These are phyloP conservation scores for Paracentrotus lividus DNA, from an alignment of 53 echinoderm and acorn worm genomes.

Conservation along the genomic window DNA sequence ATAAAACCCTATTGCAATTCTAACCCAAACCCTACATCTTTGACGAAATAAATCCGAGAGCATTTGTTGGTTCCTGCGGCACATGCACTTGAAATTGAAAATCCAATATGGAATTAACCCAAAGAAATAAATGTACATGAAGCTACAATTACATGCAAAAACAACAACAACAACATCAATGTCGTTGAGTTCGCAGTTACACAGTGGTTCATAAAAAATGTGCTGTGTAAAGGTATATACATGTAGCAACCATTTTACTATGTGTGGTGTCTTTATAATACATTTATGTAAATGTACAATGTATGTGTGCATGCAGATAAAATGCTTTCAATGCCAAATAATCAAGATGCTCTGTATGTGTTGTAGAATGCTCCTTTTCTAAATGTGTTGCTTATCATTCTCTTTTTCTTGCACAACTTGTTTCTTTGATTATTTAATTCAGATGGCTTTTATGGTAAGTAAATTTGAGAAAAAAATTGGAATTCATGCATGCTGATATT, in stretches of 20 bases:
- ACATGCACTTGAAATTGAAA: no score
- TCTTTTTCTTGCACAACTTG: not conserved
- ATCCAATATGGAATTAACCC: no score
- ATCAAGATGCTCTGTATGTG: not conserved
- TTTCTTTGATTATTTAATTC: conserved; percentile 4
- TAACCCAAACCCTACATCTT: no score
- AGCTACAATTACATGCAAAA: no score
- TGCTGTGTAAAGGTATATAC: not conserved
- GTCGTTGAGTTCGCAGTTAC: not conserved
- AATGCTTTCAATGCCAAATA: not conserved
- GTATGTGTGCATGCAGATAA: not conserved
- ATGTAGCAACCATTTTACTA: not conserved
- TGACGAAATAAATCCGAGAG: no score
- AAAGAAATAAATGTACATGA: no score
- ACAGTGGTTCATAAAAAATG: not conserved
- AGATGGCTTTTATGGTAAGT: conserved; percentile 42
- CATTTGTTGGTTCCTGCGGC: no score
- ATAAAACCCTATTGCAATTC: no score
- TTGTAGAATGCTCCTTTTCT: not conserved
- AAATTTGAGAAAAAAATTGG: not conserved
- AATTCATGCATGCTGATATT: not conserved
- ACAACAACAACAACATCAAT: no score
- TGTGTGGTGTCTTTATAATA: not conserved
- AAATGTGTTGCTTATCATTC: not conserved
- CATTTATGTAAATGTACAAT: not conserved